A percentile compares a stretch with the other conserved stretches of the same genome.
phyloP scores from a whole-genome alignment of 53 echinoderm and acorn worm species.

The Stichopus horrens region DNA sequence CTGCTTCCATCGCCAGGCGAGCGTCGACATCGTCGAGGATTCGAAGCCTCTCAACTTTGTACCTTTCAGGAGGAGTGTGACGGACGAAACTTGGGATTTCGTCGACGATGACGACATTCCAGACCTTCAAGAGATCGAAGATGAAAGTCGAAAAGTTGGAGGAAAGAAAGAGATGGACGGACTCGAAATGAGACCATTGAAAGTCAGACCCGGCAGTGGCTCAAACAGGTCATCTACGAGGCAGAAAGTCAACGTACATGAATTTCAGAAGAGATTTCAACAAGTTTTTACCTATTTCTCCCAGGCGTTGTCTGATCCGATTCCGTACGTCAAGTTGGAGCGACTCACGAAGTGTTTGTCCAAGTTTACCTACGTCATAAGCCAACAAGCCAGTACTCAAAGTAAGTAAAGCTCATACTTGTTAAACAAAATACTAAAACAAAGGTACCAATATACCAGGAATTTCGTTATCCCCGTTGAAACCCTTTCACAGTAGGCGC shows the following conservation, averaged over 20 bases:
- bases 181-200: neutral
- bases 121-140: neutral
- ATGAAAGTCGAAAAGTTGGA: neutral
- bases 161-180: neutral
- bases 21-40: neutral
- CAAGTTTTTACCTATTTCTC: constrained; percentile 14
- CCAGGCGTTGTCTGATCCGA: neutral
- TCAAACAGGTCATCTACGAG: neutral
- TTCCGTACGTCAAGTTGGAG: constrained; percentile 17
- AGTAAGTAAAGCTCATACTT: neutral
- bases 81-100: neutral
- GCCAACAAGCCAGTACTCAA: neutral
- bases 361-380: constrained; percentile 6
- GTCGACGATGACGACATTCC: neutral
- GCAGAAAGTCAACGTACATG: neutral
- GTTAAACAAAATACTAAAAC: no score
- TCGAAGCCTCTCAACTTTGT: constrained; percentile 3
- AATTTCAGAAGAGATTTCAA: constrained; percentile 20
- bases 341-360: constrained; percentile 24
- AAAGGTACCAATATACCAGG: no score
- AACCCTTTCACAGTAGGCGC: no score
- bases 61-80: neutral
- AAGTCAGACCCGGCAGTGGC: neutral
- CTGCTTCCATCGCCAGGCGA: neutral
- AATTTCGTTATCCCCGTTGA: no score